Conservation (phyloP, 2,113 vertebrate genomes). For the Elephas maximus region DNA sequence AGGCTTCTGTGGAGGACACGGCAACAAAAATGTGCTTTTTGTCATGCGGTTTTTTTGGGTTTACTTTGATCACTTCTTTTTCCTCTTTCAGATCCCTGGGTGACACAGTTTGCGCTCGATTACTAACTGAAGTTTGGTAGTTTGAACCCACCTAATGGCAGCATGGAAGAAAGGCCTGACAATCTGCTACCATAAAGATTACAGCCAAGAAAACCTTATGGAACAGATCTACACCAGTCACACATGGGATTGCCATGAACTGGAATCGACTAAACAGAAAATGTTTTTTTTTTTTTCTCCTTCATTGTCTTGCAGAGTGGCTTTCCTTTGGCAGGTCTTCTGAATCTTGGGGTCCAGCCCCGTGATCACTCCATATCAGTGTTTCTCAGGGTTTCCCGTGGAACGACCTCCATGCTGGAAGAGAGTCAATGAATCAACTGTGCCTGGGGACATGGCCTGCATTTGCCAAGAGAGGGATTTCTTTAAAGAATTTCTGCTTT, state of each 20-base stretch:
- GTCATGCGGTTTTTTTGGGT: neutral
- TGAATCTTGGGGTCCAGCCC: neutral
- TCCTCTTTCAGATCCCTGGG: neutral
- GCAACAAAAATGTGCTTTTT: neutral
- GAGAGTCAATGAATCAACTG: neutral
- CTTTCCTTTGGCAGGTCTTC: slow-evolving; percentile 60
- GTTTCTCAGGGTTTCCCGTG: neutral
- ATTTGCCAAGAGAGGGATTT: slow-evolving; percentile 43
- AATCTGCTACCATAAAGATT: neutral
- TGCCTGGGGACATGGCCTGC: neutral
- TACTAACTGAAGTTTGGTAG: neutral
- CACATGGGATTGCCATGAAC: neutral
- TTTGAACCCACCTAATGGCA: neutral
- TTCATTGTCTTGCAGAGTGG: neutral
- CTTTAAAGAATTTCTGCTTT: neutral
- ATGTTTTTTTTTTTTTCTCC: neutral
- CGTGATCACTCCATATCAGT: neutral
- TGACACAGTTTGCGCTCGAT: neutral
- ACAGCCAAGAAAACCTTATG: neutral
- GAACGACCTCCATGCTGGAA: neutral
- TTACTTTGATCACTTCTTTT: neutral
- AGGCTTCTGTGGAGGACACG: neutral
- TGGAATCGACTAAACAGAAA: neutral
- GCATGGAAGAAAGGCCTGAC: neutral
- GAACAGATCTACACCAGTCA: neutral